These are phyloP conservation scores for Fragum sueziense DNA, from an alignment of 2,888 invertebrate genomes.

Conservation along the genomic window DNA sequence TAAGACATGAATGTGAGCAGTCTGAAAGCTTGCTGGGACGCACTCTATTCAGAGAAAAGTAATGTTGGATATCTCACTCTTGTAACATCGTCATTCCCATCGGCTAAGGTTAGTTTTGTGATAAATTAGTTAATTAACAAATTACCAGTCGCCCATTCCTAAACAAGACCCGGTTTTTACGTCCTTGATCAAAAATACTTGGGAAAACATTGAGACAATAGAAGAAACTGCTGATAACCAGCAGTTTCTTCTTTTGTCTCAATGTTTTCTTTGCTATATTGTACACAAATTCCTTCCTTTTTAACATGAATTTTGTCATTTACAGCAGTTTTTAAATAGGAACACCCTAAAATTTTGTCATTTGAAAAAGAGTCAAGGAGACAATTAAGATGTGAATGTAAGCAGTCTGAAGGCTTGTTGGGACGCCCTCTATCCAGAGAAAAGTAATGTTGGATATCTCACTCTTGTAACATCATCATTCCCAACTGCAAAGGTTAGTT, in stretches of 20 bases:
- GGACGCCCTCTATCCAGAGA: constrained; percentile 95
- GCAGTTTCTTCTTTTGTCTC: too few species aligned
- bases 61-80: constrained; percentile 87
- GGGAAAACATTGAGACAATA: constrained; percentile 82
- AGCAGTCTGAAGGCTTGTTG: constrained; percentile 90
- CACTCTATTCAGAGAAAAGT: constrained; percentile 92
- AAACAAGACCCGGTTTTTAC: too few species aligned
- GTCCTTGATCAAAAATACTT: too few species aligned
- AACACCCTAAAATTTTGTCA: too few species aligned
- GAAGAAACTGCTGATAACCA: too few species aligned
- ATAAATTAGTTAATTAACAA: too few species aligned
- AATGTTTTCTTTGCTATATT: too few species aligned
- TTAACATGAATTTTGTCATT: too few species aligned
- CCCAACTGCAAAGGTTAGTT: constrained; percentile 94
- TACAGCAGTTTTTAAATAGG: too few species aligned
- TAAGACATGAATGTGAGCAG: constrained; percentile 81
- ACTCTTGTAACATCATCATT: constrained; percentile 97
- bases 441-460: constrained; percentile 85
- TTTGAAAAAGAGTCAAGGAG: too few species aligned
- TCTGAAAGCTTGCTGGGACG: constrained; percentile 95
- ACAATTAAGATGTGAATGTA: constrained; percentile 81
- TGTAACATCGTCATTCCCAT: constrained; percentile 97
- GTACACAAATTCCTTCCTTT: too few species aligned
- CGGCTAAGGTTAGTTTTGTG: constrained; percentile 93
- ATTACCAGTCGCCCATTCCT: constrained; percentile 80